Evolutionary conservation across 2,888 invertebrate genomes (phyloP).

Genomic region (Eledone cirrhosa): DNA sequence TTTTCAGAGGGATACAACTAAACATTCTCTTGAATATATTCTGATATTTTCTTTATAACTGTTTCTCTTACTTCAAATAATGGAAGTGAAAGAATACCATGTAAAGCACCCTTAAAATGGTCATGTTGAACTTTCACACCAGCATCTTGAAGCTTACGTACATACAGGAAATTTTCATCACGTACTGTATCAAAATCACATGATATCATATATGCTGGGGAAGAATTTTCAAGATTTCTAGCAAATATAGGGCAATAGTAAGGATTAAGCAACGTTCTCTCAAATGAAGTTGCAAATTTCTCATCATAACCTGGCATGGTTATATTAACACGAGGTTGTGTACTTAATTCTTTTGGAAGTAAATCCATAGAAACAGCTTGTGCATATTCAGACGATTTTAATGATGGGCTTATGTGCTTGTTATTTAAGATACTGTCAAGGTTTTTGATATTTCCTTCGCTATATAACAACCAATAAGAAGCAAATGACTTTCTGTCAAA

Average conservation of each 20-base stretch:
- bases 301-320: constrained; percentile 40
- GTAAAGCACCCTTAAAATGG: constrained; percentile 51
- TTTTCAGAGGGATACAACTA: too few relatives aligned
- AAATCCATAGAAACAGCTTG: background rate
- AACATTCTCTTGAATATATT: too few relatives aligned
- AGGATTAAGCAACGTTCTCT: constrained; percentile 46
- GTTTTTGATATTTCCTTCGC: constrained; percentile 36
- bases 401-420: constrained; percentile 44
- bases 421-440: constrained; percentile 43
- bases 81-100: constrained; percentile 34
- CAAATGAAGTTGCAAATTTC: constrained; percentile 39
- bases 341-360: background rate
- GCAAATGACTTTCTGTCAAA: constrained; percentile 38
- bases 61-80: too few relatives aligned
- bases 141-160: constrained; percentile 51
- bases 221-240: constrained; percentile 50
- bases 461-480: constrained; percentile 40
- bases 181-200: constrained; percentile 65
- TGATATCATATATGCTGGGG: constrained; percentile 62
- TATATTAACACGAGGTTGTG: background rate
- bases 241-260: constrained; percentile 64
- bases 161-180: constrained; percentile 65
- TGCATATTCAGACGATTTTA: constrained; percentile 46
- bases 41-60: too few relatives aligned
- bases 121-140: constrained; percentile 55